A percentile compares a stretch with the other conserved stretches of the same genome.
Conservation (phyloP, 2,797 vertebrate species). For the Rhinatrema bivittatum region DNA sequence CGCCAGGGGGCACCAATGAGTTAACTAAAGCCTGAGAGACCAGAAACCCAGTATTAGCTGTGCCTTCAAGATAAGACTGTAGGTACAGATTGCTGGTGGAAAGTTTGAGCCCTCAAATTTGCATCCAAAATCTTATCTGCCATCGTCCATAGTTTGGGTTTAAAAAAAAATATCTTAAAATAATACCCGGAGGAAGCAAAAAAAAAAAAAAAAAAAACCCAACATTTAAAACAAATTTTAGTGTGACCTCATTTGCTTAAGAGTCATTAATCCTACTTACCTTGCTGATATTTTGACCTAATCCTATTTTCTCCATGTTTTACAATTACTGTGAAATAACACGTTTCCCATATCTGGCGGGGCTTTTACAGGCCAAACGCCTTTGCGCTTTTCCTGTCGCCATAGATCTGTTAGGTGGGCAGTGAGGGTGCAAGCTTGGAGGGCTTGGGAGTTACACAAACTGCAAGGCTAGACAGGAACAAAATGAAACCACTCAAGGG, state of each 20-base stretch:
- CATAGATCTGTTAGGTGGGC: slow-evolving; percentile 29
- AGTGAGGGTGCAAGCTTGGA: slow-evolving; percentile 24
- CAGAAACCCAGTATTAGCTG: not conserved
- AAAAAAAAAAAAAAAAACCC: no score
- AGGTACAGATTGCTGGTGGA: not conserved
- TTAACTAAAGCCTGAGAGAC: slow-evolving; percentile 26
- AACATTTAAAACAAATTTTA: no score
- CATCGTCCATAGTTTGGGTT: slow-evolving; percentile 23
- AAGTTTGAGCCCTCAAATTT: slow-evolving; percentile 1
- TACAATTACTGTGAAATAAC: slow-evolving; percentile 30
- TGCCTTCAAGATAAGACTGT: not conserved
- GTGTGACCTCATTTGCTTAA: no score
- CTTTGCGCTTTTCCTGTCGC: slow-evolving; percentile 13
- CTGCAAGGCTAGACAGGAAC: slow-evolving; percentile 46
- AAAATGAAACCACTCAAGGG: slow-evolving; percentile 67
- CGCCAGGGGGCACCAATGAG: slow-evolving; percentile 59
- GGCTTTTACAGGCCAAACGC: slow-evolving; percentile 4
- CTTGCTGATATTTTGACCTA: slow-evolving; percentile 46
- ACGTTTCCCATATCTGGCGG: slow-evolving; percentile 25
- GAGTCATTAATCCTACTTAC: slow-evolving; percentile 54
- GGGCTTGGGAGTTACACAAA: slow-evolving; percentile 19
- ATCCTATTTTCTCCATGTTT: slow-evolving; percentile 47
- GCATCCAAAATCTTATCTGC: slow-evolving; percentile 1
- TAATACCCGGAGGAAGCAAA: no score
- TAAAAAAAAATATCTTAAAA: slow-evolving; percentile 23